Conservation (phyloP, 2,113 vertebrate genomes). For the Podocnemis expansa region DNA sequence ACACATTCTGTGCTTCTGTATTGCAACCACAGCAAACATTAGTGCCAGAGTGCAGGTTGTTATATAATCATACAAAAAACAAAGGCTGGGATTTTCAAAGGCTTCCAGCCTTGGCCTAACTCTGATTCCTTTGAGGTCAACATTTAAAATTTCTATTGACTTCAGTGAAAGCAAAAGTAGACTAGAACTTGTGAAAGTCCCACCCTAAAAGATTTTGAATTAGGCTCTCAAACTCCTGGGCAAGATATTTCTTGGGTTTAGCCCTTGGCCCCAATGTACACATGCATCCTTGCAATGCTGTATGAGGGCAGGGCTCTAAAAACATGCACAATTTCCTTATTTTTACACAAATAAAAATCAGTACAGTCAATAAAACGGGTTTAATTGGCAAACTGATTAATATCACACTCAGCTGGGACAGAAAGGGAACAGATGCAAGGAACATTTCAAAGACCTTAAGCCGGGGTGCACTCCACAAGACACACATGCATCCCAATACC, state of each 20-base stretch:
- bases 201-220: not conserved
- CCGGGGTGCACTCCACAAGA: too few relatives aligned
- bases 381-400: not conserved
- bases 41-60: not conserved
- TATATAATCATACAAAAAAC: not conserved
- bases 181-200: not conserved
- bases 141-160: not conserved
- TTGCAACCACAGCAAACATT: not conserved
- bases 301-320: not conserved
- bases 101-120: not conserved
- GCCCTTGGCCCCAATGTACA: not conserved
- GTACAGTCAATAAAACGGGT: not conserved
- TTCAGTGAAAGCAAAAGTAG: not conserved
- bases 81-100: not conserved
- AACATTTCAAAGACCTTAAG: not conserved
- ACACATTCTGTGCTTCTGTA: not conserved
- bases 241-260: not conserved
- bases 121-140: not conserved
- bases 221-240: not conserved
- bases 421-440: not conserved
- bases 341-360: not conserved
- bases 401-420: not conserved
- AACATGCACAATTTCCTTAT: not conserved
- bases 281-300: rapidly evolving
- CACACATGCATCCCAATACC: too few relatives aligned